Base-by-base conservation (phyloP, 2,888 invertebrate genomes). In the Steromphala cineraria region DNA sequence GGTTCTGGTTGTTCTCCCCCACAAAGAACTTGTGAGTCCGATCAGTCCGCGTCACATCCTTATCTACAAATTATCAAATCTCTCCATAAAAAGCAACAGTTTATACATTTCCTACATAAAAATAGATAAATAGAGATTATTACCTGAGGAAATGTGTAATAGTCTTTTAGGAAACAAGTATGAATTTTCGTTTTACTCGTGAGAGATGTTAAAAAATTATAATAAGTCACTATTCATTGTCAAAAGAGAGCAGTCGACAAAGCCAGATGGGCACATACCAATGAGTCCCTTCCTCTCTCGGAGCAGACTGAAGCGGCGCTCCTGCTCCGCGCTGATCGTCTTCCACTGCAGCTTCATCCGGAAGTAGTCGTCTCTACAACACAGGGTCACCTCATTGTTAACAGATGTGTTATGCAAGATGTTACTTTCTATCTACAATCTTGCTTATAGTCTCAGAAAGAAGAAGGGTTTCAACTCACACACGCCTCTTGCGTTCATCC, bases 331-430 rank as follows among this genome's bases (percentile, higher is more conserved):
- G 0, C 96, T 96, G 94, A 99, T 97, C 0, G 97, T 96, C 85
- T 96, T 95, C 99, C 99, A 99, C 92, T 99, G 99, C 24, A 97
- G 95, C 93, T 99, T 99, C 98, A 99, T 98, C 74, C 95, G 95
- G 93, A 96, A 97, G 94, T 99, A 99, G 92, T 98, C 97, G 84
- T 96, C 96, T 28, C 94, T 94, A 86, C 36, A 86, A 87, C 71
- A 74, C 19, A 31, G 17, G 36, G 17, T 15, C 77, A 31, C 0
- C 19, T 75, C 52, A 21, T 52, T 75, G n/a, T 21, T 21, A 52
- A 24, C 24, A 24, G 24, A 24, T 62, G 5, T 46, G 13, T 8
- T 1, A 46, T 46, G 13, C 8, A 46, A 46, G 10, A 46, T 71
- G 17, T 75, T 3, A 40, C 13, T 28, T 53, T 46, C 8, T 21